Conservation (phyloP, 2,888 invertebrate species). For the Sminthurides aquaticus region DNA sequence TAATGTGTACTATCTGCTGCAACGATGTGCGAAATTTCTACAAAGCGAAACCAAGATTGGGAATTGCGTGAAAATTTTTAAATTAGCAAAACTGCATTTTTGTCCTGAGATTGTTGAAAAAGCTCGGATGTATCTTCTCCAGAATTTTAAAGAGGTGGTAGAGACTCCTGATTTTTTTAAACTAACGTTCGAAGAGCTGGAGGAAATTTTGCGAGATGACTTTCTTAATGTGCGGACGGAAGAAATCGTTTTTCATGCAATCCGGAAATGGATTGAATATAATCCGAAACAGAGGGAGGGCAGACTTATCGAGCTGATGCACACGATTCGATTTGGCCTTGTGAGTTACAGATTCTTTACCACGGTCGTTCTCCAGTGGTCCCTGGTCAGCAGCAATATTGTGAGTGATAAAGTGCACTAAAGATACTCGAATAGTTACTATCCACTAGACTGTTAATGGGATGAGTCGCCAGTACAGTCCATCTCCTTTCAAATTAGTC, state of each 20-base stretch:
- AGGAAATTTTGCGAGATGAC: constrained; percentile 60
- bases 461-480: no score
- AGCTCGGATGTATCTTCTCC: constrained; percentile 42
- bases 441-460: not conserved
- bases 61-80: constrained; percentile 65
- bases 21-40: constrained; percentile 61
- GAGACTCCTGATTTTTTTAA: constrained; percentile 59
- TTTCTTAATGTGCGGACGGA: constrained; percentile 65
- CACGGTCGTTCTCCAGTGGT: constrained; percentile 44
- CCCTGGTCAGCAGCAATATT: constrained; percentile 31
- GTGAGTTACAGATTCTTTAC: constrained; percentile 56
- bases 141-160: constrained; percentile 57
- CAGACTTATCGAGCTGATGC: constrained; percentile 56
- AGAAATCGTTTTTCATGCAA: constrained; percentile 65
- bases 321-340: constrained; percentile 61
- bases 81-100: constrained; percentile 63
- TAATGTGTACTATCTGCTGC: constrained; percentile 64
- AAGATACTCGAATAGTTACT: no score
- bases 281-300: constrained; percentile 53
- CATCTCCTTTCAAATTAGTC: no score
- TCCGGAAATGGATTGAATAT: constrained; percentile 63
- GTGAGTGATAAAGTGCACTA: constrained; percentile 28
- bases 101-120: constrained; percentile 59
- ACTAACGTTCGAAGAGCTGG: constrained; percentile 56
- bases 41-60: constrained; percentile 56